phyloP scores from a whole-genome alignment of 35 echinoderm and acorn worm genomes.

The Hemicentrotus pulcherrimus region DNA sequence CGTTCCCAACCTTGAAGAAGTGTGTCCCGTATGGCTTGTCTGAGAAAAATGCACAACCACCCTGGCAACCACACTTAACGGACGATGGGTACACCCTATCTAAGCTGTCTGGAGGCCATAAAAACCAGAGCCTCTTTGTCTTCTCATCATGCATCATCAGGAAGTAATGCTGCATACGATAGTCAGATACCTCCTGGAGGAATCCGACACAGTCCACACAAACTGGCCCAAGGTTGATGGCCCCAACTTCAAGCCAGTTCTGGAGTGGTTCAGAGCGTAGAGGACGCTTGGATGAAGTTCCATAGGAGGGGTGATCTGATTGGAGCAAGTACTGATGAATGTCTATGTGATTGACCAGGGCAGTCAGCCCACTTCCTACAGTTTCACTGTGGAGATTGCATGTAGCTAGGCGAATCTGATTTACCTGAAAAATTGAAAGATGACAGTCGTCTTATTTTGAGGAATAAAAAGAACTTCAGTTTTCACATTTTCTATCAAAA shows the following conservation, averaged over 20 bases:
- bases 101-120: slow-evolving; percentile 65
- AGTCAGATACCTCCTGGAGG: slow-evolving; percentile 47
- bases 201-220: slow-evolving; percentile 72
- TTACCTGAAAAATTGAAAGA: slow-evolving; percentile 56
- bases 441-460: neutral
- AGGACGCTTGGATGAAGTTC: neutral
- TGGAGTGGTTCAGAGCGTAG: neutral
- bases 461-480: too few species aligned
- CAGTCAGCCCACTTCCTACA: slow-evolving; percentile 70
- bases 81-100: slow-evolving; percentile 28
- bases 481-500: too few species aligned
- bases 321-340: slow-evolving; percentile 77
- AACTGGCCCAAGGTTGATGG: slow-evolving; percentile 67
- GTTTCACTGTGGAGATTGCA: slow-evolving; percentile 92
- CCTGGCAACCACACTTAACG: slow-evolving; percentile 84
- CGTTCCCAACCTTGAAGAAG: slow-evolving; percentile 55
- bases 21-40: slow-evolving; percentile 49
- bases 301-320: neutral
- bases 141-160: slow-evolving; percentile 77
- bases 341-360: slow-evolving; percentile 64
- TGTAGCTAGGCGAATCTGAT: slow-evolving; percentile 69
- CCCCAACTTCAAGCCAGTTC: slow-evolving; percentile 78
- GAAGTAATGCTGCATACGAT: slow-evolving; percentile 73
- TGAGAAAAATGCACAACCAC: slow-evolving; percentile 87
- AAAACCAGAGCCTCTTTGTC: slow-evolving; percentile 82